Evolutionary conservation across 2,888 invertebrate genomes (phyloP), one percentile per base, ranked within the genome.

Genomic region (Chymomyza caudatula): DNA sequence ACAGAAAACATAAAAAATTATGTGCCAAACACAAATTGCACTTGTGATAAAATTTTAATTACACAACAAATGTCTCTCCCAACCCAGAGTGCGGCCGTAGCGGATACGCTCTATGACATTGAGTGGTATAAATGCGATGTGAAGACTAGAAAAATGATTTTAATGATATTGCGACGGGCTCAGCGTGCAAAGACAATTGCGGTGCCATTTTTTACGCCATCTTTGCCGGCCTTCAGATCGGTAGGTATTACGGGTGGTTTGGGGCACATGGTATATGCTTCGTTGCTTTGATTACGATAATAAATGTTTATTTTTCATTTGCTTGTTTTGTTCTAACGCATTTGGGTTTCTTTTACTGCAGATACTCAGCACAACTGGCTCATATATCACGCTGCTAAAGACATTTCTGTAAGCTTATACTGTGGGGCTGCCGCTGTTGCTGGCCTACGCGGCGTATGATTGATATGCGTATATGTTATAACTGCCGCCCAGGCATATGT

Each of bases 101-200:
- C 88, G 63, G 79, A 82, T 72, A 76, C 85, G 13, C 74, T 88
- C 60, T 89, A 90, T 64, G 81, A 87, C 75, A 77, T 81, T 70
- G 89, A 87, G 69, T 89, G 89, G 90, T 90, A 89, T 62, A 90
- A 89, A 80, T 90, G 90, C 71, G 88, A 90, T 75, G 78, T 68
- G 67, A 74, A 75, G 67, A 88, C 89, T 74, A 85, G 88, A 64
- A 87, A 86, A 85, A 87, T 89, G 78, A 82, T 89, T 79, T 84
- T 90, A 78, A 86, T 89, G 85, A 87, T 89, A 68, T 74, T 90
- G 73, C 85, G 85, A 53, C 87, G 90, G 20, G 82, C 89, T 58
- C 90, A 89, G 64, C 80, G 84, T 66, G 77, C 88, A 55, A 85
- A 77, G 73, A 74, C 78, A 68, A 86, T 89, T 74, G 76, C 76